A percentile compares a stretch with the other conserved stretches of the same genome.
phyloP scores from a whole-genome alignment of 2,888 invertebrate genomes.

The Apamea sordens region DNA sequence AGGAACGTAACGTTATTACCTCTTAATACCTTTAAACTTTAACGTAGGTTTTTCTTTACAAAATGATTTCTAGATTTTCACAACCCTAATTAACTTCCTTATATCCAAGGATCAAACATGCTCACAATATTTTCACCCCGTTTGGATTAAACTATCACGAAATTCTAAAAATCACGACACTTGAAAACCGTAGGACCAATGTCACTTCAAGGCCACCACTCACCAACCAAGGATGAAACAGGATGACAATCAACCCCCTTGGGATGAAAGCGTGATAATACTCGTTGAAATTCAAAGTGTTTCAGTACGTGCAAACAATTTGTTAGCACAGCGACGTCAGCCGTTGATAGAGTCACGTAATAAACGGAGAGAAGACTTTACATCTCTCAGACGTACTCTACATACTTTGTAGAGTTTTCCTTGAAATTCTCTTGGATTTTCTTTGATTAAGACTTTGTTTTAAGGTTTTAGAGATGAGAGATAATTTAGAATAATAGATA shows the following conservation, averaged over 20 bases:
- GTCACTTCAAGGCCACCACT: background rate
- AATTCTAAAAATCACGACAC: background rate
- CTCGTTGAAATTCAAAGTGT: conserved; percentile 52
- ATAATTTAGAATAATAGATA: conserved; percentile 1
- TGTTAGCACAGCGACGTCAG: conserved; percentile 44
- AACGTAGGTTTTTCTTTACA: background rate
- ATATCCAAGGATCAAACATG: background rate
- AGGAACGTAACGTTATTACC: background rate
- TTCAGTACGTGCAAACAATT: conserved; percentile 61
- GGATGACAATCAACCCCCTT: conserved; percentile 18
- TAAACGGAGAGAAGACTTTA: conserved; percentile 35
- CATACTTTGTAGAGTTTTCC: conserved; percentile 18
- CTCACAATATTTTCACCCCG: too few species aligned
- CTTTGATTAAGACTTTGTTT: conserved; percentile 1
- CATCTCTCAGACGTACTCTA: conserved; percentile 29
- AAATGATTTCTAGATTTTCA: background rate
- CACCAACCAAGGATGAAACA: background rate
- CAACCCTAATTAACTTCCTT: too few species aligned
- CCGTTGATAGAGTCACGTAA: conserved; percentile 62
- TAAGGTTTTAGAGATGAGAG: background rate
- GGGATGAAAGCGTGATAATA: conserved; percentile 22
- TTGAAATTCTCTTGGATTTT: conserved; percentile 20
- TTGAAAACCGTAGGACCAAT: background rate
- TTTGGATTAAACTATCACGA: background rate
- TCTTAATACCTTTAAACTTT: background rate